A percentile compares a stretch with the other conserved stretches of the same genome.
phyloP scores from a whole-genome alignment of 2,797 vertebrate species.

The Pitangus sulphuratus region DNA sequence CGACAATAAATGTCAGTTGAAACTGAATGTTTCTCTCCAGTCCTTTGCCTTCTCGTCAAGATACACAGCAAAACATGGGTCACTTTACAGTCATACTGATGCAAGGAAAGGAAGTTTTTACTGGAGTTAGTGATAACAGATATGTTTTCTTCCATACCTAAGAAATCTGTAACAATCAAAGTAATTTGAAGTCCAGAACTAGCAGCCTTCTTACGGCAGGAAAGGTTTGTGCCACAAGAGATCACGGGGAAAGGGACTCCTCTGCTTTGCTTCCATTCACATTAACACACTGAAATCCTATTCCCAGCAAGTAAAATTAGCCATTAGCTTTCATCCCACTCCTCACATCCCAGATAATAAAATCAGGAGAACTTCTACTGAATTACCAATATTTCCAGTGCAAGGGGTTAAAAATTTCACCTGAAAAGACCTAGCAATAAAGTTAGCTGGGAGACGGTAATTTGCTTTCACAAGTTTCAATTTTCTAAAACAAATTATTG shows the following conservation, averaged over 20 bases:
- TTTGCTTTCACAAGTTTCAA: background rate
- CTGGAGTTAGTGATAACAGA: background rate
- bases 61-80: background rate
- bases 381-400: background rate
- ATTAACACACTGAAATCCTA: background rate
- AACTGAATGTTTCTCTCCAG: background rate
- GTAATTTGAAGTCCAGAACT: background rate
- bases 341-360: background rate
- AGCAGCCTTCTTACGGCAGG: background rate
- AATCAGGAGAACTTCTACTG: background rate
- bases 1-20: rapidly evolving
- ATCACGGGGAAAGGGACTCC: background rate
- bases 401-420: background rate
- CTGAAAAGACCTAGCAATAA: background rate
- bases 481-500: background rate
- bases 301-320: background rate
- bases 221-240: background rate
- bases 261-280: background rate
- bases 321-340: background rate
- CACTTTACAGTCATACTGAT: background rate
- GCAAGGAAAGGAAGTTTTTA: background rate
- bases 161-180: rapidly evolving
- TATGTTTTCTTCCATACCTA: background rate
- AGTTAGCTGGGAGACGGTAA: background rate
- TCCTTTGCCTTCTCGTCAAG: background rate